phyloP scores from a whole-genome alignment of 2,888 invertebrate genomes.

The Drosophila austrosaltans region DNA sequence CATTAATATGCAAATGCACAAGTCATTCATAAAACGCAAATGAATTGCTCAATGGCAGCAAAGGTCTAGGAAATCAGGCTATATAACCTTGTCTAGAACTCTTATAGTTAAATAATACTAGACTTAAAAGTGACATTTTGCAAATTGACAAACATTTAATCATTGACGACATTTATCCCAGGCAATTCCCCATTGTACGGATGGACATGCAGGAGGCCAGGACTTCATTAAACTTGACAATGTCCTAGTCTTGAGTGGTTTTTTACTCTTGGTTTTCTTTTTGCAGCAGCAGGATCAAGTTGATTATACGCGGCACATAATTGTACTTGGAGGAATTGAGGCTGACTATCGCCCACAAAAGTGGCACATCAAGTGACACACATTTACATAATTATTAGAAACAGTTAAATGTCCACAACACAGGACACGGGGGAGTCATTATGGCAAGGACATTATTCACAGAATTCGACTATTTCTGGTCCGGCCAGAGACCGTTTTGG shows the following conservation, averaged over 20 bases:
- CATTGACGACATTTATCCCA: background rate
- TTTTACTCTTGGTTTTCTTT: conserved; percentile 25
- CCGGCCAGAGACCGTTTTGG: conserved; percentile 16
- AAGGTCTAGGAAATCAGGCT: background rate
- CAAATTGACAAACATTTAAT: conserved; percentile 39
- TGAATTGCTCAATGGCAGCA: conserved; percentile 2
- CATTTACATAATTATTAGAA: conserved; percentile 78
- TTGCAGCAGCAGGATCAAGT: conserved; percentile 49
- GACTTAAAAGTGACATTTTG: conserved; percentile 1
- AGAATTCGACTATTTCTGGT: conserved; percentile 20
- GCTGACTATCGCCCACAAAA: conserved; percentile 43
- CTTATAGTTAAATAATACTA: background rate
- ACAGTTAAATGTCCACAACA: conserved; percentile 76
- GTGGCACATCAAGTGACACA: conserved; percentile 62
- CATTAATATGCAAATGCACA: conserved; percentile 72
- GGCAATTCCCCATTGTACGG: conserved; percentile 23
- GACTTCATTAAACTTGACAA: conserved; percentile 70
- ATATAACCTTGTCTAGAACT: conserved; percentile 6
- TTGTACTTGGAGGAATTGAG: conserved; percentile 52
- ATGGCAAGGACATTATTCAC: conserved; percentile 55
- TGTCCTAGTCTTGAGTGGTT: conserved; percentile 32
- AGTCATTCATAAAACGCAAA: conserved; percentile 1
- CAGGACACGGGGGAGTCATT: conserved; percentile 70
- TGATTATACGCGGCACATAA: conserved; percentile 65
- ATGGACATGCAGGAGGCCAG: background rate